phyloP scores from a whole-genome alignment of 2,113 vertebrate genomes.

The Pitta sordida region DNA sequence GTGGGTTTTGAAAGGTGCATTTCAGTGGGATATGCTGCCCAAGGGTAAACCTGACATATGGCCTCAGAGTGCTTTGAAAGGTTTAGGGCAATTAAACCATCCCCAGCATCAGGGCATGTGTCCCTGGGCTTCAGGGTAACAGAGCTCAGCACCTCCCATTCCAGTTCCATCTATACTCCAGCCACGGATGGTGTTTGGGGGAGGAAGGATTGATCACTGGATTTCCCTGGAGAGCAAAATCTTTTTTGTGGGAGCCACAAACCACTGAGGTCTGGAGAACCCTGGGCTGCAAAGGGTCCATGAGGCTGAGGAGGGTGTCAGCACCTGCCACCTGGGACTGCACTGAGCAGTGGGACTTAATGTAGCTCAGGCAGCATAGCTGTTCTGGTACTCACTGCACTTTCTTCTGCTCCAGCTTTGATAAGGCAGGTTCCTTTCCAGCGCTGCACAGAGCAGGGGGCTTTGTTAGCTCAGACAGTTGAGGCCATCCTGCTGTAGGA shows the following conservation, averaged over 20 bases:
- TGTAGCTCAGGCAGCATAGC: too few relatives aligned
- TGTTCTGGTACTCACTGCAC: neutral
- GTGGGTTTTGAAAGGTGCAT: slow-evolving; percentile 46
- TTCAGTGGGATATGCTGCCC: neutral
- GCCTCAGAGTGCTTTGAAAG: neutral
- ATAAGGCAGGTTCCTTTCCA: neutral
- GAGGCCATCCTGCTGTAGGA: neutral
- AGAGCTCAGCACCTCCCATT: neutral
- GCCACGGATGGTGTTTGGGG: neutral
- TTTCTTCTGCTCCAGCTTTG: neutral
- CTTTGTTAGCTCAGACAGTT: neutral
- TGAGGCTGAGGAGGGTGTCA: neutral
- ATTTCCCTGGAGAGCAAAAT: neutral
- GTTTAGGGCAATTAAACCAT: neutral
- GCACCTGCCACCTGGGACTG: fast-evolving
- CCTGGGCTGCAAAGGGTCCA: neutral
- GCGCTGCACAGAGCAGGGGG: too few relatives aligned
- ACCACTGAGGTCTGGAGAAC: neutral
- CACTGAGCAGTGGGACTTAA: neutral
- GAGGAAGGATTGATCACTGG: neutral
- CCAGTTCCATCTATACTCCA: neutral
- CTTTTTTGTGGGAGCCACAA: too few relatives aligned
- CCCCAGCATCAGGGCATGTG: neutral
- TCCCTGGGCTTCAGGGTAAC: neutral
- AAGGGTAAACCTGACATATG: fast-evolving